phyloP scores from a whole-genome alignment of 1,140 invertebrate genomes.

The Bombus turneri region DNA sequence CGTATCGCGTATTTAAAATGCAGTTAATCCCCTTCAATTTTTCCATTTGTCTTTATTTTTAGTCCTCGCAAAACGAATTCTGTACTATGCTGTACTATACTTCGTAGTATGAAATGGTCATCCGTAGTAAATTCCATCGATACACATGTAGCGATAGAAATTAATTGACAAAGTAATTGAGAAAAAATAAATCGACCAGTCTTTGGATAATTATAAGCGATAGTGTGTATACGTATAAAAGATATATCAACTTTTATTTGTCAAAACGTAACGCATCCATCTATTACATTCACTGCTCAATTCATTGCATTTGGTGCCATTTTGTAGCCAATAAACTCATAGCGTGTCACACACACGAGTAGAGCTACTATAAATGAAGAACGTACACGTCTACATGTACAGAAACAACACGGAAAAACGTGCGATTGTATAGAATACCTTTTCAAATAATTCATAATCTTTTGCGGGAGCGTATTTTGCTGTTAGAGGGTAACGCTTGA shows the following conservation, averaged over 20 bases:
- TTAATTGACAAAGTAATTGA: neutral
- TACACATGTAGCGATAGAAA: neutral
- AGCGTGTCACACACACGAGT: neutral
- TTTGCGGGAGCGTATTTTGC: neutral
- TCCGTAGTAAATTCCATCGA: neutral
- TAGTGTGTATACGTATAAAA: too few species aligned
- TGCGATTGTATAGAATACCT: neutral
- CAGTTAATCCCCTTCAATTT: neutral
- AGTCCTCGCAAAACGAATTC: neutral
- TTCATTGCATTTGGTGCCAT: neutral
- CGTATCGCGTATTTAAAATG: neutral
- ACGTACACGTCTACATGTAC: too few species aligned
- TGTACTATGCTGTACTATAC: neutral
- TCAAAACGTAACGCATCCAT: neutral
- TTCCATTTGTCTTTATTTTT: neutral
- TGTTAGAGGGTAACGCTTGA: neutral
- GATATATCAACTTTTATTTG: neutral
- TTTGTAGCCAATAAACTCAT: neutral
- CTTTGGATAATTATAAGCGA: too few species aligned
- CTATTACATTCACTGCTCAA: neutral
- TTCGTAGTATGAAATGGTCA: neutral
- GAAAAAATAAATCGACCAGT: neutral
- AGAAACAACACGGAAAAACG: too few species aligned
- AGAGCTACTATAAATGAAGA: neutral
- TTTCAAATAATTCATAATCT: neutral